Evolutionary conservation across 1,140 invertebrate species (phyloP), one percentile per base, ranked within the genome.

Genomic region (Leptoteleia sp.): DNA sequence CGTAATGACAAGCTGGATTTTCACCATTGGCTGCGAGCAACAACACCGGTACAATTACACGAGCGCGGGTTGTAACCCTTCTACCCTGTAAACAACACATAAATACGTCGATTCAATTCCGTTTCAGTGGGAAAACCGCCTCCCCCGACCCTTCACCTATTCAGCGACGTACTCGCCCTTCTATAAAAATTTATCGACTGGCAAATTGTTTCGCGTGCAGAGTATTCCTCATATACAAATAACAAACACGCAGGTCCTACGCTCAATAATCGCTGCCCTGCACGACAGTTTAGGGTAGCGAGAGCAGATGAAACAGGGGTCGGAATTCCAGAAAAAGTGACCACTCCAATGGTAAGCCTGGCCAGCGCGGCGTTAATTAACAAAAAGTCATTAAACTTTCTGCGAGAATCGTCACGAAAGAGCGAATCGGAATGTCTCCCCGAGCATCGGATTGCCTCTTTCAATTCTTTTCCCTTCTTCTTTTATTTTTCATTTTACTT

Each of bases 181-280:
- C 87, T 89, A 89, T 90, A 90, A 90, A 90, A 90, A 90, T 90
- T 90, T 90, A 90, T 90, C 88, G 88, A 89, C 88, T 90, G 88
- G 88, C 80, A 90, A 90, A 90, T 90, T 90, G 89, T 90, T 90
- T 90, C 83, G 86, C 87, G 84, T 82, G 81, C 81, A 79, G 81
- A 65, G 73, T 70, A 62, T 81, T 71, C 59, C 76, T 75, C 79
- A 64, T 78, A 78, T 71, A 75, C 79, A 81, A 82, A 83, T 87
- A 85, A 82, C 85, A 84, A 73, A 82, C 64, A 83, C 80, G 80
- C 79, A 81, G 79, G 65, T 79, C 52, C 64, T 65, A 79, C 72
- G 77, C 82, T 82, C 64, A 75, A 72, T 81, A 79, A 71, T 79
- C 73, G 80, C 76, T 62, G 65, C 78, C 42, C 67, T 42, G 61